phyloP scores from a whole-genome alignment of 1,140 invertebrate genomes.

The Pachyrhynchus sulphureomaculatus region DNA sequence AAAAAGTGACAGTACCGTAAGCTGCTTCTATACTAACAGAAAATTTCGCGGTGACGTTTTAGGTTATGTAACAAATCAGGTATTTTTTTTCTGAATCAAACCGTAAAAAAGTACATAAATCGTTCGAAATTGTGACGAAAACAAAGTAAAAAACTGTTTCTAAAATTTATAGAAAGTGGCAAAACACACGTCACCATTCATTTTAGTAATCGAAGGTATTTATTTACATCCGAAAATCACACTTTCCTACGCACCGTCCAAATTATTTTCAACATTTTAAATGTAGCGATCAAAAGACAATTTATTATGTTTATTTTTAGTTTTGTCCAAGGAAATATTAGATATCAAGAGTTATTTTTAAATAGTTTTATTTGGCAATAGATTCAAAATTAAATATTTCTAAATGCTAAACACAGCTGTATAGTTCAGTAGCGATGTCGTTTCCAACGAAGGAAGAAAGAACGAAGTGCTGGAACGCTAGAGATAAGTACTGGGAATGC shows the following conservation, averaged over 20 bases:
- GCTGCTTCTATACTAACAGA: too few species aligned
- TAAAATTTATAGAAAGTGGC: too few species aligned
- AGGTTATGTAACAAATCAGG: too few species aligned
- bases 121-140: too few species aligned
- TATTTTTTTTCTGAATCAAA: too few species aligned
- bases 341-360: conserved; percentile 27
- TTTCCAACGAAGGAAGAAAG: conserved; percentile 81
- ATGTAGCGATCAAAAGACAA: conserved; percentile 21
- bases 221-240: not conserved
- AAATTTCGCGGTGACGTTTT: too few species aligned
- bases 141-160: too few species aligned
- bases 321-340: conserved; percentile 28
- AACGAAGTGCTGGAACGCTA: conserved; percentile 77
- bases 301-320: conserved; percentile 38
- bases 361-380: not conserved
- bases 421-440: conserved; percentile 62
- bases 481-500: conserved; percentile 90
- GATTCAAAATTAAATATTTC: conserved; percentile 6
- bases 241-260: not conserved
- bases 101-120: too few species aligned
- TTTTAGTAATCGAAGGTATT: not conserved
- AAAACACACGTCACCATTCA: too few species aligned
- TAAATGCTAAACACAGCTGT: not conserved
- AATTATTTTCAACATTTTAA: conserved; percentile 5
- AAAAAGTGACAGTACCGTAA: too few species aligned